phyloP scores from a whole-genome alignment of 37 sponge, comb jelly and placozoan species.

The Bolinopsis microptera region DNA sequence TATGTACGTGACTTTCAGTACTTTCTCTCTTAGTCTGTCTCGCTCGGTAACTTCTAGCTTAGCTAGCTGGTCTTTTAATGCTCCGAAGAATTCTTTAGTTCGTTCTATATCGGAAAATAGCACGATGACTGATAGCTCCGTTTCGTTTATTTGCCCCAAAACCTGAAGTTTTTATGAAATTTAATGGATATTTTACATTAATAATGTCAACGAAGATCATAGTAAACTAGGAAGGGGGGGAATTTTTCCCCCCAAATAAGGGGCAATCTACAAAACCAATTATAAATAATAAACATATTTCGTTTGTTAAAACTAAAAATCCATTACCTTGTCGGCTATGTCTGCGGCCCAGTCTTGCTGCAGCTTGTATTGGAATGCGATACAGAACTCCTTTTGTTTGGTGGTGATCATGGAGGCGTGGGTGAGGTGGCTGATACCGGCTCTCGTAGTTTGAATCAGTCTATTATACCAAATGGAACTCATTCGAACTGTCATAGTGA shows the following conservation, averaged over 20 bases:
- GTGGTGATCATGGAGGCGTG: neutral
- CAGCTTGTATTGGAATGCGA: neutral
- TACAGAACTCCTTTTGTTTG: neutral
- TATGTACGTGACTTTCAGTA: neutral
- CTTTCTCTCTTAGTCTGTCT: neutral
- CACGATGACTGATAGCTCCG: constrained; percentile 34
- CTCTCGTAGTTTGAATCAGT: neutral
- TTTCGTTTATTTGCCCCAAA: neutral
- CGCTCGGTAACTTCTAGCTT: neutral
- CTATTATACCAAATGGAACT: constrained; percentile 37
- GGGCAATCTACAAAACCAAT: no score
- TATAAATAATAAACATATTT: no score
- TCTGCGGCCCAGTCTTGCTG: neutral
- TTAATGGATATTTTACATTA: no score
- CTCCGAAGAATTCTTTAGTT: constrained; percentile 2
- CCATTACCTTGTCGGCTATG: no score
- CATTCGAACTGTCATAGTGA: constrained; percentile 2
- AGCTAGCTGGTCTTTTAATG: neutral
- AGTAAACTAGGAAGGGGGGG: no score
- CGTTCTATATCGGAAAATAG: constrained; percentile 6
- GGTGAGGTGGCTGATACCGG: no score
- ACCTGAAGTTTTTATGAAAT: constrained; percentile 37
- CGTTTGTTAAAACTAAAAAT: no score
- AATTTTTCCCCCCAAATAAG: no score
- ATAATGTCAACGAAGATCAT: no score